Evolutionary conservation across 2,113 vertebrate species (phyloP), one percentile per base, ranked within the genome.

Genomic region (Murina feae): DNA sequence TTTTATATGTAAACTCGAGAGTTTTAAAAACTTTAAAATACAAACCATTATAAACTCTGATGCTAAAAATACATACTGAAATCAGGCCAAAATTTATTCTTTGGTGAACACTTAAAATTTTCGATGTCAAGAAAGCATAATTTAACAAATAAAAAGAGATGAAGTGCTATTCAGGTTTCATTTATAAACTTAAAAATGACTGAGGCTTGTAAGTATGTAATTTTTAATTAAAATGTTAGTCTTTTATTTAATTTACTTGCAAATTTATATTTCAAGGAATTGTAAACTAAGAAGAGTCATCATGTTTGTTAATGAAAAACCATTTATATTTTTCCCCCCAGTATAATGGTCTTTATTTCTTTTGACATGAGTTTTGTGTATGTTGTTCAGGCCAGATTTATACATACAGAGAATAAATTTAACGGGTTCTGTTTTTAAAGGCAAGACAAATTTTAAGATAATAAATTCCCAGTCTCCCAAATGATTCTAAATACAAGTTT

Each of bases 341-440:
- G 9, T 66, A 44, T 60, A 83, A 42, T 47, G n/a, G 65, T 42
- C 63, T 94, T 94, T 30, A 4, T 90, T 89, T 96, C 21, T 94
- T 93, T 87, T 47, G 32, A 69, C 12, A 44, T 88, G 53, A 91
- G 28, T 92, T 49, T 65, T 79, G 20, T 71, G 21, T 91, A 60
- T 79, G 39, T 86, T 91, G 44, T 53, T 94, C 42, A 84, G n/a
- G 58, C n/a, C 83, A 80, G 76, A 89, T 69, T 71, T 94, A 25
- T 78, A 75, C 25, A 42, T 87, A 44, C 16, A 89, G 49, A 94
- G 18, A 89, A 42, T 91, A 85, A 93, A 71, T 94, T 90, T 89
- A 83, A 84, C 23, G 94, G 32, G 10, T 90, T 95, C 13, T 86
- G 2, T 84, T 88, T 93, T 94, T 92, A 95, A 96, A 93, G 14